Conservation (phyloP, 1,140 invertebrate genomes). For the Ostrea denselamellosa region DNA sequence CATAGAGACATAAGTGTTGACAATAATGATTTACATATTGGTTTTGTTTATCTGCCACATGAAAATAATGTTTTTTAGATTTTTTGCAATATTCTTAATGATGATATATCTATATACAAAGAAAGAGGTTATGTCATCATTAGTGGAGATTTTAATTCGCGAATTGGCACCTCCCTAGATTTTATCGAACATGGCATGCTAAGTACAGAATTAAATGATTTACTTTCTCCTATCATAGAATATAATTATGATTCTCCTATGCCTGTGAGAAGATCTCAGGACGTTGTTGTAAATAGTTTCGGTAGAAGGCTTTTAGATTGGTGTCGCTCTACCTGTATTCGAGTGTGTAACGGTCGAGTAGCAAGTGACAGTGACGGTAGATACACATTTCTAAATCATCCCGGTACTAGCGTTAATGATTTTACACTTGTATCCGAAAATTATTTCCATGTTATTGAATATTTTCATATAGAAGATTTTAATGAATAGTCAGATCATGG, state of each 20-base stretch:
- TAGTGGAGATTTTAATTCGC: background rate
- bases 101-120: constrained; percentile 22
- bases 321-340: background rate
- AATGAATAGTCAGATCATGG: too few species aligned
- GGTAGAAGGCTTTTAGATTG: background rate
- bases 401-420: background rate
- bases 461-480: too few species aligned
- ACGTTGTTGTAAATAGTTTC: background rate
- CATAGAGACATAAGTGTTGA: background rate
- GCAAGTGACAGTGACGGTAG: background rate
- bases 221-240: background rate
- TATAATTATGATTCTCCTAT: background rate
- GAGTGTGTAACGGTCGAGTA: constrained; percentile 13
- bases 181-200: background rate
- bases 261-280: background rate
- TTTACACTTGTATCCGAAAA: too few species aligned
- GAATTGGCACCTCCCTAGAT: background rate
- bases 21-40: background rate
- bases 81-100: background rate
- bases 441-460: too few species aligned
- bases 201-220: background rate
- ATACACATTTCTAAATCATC: constrained; percentile 33
- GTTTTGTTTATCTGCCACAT: constrained; percentile 9
- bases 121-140: background rate
- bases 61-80: constrained; percentile 35